Conservation (phyloP, 2,888 invertebrate species). For the Masnerella sp. region DNA sequence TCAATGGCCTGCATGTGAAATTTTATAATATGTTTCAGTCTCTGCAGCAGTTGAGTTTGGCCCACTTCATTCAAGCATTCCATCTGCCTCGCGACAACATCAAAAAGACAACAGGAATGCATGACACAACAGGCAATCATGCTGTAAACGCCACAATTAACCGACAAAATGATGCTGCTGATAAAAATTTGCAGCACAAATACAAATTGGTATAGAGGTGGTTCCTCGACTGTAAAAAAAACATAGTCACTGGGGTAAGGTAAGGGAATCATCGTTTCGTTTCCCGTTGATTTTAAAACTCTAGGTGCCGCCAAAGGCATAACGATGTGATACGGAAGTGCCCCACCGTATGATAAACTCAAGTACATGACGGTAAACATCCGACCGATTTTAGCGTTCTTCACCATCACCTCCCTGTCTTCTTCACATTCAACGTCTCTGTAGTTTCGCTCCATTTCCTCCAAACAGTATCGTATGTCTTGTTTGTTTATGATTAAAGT, state of each 20-base stretch:
- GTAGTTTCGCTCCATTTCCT: constrained; percentile 69
- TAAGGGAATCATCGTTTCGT: constrained; percentile 66
- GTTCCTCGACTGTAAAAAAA: constrained; percentile 64
- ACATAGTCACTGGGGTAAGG: constrained; percentile 69
- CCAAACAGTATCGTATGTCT: constrained; percentile 66
- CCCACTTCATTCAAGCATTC: constrained; percentile 25
- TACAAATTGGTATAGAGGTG: constrained; percentile 66
- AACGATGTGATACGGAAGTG: constrained; percentile 72
- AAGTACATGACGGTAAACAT: constrained; percentile 69
- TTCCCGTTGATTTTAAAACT: constrained; percentile 63
- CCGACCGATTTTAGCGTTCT: constrained; percentile 69
- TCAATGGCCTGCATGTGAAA: constrained; percentile 61
- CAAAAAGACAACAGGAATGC: constrained; percentile 68
- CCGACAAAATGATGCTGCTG: constrained; percentile 67
- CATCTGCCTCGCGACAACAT: constrained; percentile 64
- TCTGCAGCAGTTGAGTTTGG: constrained; percentile 5
- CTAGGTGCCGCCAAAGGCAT: constrained; percentile 67
- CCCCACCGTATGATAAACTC: constrained; percentile 71
- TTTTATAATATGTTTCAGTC: constrained; percentile 44
- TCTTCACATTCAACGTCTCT: constrained; percentile 65
- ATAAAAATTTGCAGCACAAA: constrained; percentile 67
- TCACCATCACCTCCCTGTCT: constrained; percentile 68
- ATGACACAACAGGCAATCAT: constrained; percentile 66
- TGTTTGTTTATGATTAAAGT: constrained; percentile 69
- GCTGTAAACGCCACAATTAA: constrained; percentile 69